Base-by-base conservation (phyloP, 2,888 invertebrate species). In the Dorcus hopei region DNA sequence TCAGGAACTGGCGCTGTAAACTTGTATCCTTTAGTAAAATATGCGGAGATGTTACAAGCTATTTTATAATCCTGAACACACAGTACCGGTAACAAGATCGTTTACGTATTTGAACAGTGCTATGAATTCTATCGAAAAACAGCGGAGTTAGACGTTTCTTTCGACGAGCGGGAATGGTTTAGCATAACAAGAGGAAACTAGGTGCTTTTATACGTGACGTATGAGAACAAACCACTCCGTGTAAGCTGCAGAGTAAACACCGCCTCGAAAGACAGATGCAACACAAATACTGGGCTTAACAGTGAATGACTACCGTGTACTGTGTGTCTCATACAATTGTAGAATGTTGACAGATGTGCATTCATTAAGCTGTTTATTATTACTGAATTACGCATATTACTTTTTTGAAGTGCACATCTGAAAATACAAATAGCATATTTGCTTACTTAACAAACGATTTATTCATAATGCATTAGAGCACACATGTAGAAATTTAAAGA, bases 171-270 rank as follows among this genome's bases (percentile, higher is more conserved):
- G 51, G 38, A 39, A 16, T 50, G 57, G 60, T 60, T 59, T 60
- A 56, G 60, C 60, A 60, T 60, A 60, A 60, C 60, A 57, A 60
- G 60, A 59, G 56, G 60, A 49, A 48, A 50, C 61, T 45, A 45
- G 45, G 45, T 59, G 61, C 48, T 61, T 53, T 57, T 68, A 65
- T 69, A 65, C 63, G 64, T 63, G 63, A 55, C 68, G 64, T 63
- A 63, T 59, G 59, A 61, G 65, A 61, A 59, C 57, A 61, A 65
- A 65, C 62, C 68, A 70, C 66, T 68, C 65, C 61, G 59, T 59
- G 52, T 70, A 71, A 73, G 70, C 70, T 68, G 67, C 65, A 68
- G 65, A 67, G 69, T 68, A 71, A 72, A 73, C 69, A 71, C 61
- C 61, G 67, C 64, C 64, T 65, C 59, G 55, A 65, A 68, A 72